Evolutionary conservation across 2,797 vertebrate species (phyloP), one percentile per base, ranked within the genome.

Genomic region (Geotrypetes seraphini): DNA sequence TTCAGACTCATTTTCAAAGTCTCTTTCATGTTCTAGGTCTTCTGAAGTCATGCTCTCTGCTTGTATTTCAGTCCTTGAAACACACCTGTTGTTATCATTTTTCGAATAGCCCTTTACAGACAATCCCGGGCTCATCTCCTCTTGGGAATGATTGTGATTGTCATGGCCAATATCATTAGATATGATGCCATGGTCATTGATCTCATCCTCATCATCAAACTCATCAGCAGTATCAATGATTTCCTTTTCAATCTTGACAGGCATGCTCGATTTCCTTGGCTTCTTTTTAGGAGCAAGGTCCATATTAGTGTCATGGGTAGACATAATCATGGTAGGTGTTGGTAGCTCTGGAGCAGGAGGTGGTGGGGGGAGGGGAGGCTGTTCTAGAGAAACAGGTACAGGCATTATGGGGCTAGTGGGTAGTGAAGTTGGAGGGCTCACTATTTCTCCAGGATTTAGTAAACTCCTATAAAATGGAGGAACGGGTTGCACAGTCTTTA

Each of bases 221-320:
- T 96, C 95, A 42, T 97, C 94, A 0, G 89, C 90, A 7, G 95
- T 96, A 34, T 96, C 92, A 1, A 96, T 93, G n/a, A 97, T 82
- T 63, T 99, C 96, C 60, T 99, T 99, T 65, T 99, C 95, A 28
- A 99, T 99, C 75, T 99, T 99, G 19, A 99, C 95, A 25, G 96
- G 96, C 96, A 98, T 99, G 69, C 96, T 99, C 1, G 96, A 99
- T 63, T 99, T 99, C 32, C 96, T 85, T 44, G 96, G 95, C 50
- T 99, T 99, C 75, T 99, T 99, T 74, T 99, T 98, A 24, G 96
- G 95, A 1, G 85, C 90, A 31, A 91, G 85, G 45, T 99, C 94
- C 29, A 48, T 64, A 43, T 42, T 78, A 33, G 68, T 43, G 22
- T 85, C 82, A 7, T 79, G 75, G 17, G 50, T 49, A 10, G 73